Evolutionary conservation across 1,140 invertebrate genomes (phyloP).

Genomic region (Calephelis virginiensis): DNA sequence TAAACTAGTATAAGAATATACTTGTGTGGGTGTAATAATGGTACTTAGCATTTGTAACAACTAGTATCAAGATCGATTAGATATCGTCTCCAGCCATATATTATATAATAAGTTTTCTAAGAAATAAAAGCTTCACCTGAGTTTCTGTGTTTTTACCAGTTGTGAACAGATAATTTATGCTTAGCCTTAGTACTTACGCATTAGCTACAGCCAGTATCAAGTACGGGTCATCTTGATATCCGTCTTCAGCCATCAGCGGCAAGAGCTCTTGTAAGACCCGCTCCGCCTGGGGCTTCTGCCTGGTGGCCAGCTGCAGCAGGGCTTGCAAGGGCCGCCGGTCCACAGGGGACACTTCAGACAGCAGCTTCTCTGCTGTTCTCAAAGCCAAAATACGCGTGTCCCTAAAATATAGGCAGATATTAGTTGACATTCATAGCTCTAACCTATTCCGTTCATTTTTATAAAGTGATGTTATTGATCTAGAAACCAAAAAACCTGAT

Average conservation of each 20-base stretch:
- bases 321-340: constrained; percentile 88
- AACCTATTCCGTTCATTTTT: no score
- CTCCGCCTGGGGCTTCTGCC: constrained; percentile 92
- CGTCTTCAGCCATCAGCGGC: constrained; percentile 85
- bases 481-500: no score
- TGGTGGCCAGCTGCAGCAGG: constrained; percentile 90
- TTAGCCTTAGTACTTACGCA: constrained; percentile 74
- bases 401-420: constrained; percentile 40
- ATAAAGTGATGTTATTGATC: no score
- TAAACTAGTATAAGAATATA: no score
- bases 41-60: no score
- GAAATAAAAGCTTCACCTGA: no score
- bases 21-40: no score
- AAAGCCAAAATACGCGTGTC: constrained; percentile 89
- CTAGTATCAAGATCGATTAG: no score
- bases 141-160: no score
- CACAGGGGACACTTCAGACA: constrained; percentile 86
- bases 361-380: constrained; percentile 87
- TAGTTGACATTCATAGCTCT: no score
- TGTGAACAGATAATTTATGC: background rate
- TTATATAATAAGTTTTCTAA: no score
- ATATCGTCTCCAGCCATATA: no score
- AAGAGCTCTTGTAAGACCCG: constrained; percentile 90
- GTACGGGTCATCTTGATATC: constrained; percentile 88
- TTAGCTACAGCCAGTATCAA: constrained; percentile 93